Conservation (phyloP, 2,113 vertebrate genomes). For the Perccottus glenii region DNA sequence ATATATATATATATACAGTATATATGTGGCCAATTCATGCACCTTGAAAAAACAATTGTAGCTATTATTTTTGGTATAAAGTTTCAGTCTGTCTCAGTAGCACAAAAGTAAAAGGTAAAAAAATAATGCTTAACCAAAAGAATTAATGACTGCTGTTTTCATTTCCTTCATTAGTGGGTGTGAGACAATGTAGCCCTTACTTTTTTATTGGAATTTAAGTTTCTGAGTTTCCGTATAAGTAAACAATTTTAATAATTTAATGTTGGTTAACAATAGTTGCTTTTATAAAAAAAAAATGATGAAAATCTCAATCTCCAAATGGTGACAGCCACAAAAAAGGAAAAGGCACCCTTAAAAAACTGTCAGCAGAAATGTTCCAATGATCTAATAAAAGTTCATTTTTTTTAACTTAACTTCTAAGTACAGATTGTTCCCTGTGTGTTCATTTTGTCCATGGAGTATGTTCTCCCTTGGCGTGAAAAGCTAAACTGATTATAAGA, state of each 20-base stretch:
- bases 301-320: slow-evolving; percentile 2
- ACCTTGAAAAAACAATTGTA: too few relatives aligned
- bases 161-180: too few relatives aligned
- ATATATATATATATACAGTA: too few relatives aligned
- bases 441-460: slow-evolving; percentile 41
- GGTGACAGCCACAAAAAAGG: slow-evolving; percentile 12
- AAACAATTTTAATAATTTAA: slow-evolving; percentile 37
- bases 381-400: slow-evolving; percentile 43
- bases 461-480: slow-evolving; percentile 30
- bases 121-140: too few relatives aligned
- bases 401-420: slow-evolving; percentile 4
- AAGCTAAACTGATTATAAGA: slow-evolving; percentile 17
- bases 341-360: slow-evolving; percentile 10
- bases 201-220: too few relatives aligned
- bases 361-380: slow-evolving; percentile 5
- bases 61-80: too few relatives aligned
- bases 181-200: too few relatives aligned
- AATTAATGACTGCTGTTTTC: too few relatives aligned
- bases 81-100: too few relatives aligned
- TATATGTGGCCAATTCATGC: too few relatives aligned
- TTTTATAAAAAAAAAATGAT: too few relatives aligned
- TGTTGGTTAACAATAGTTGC: too few relatives aligned
- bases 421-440: slow-evolving; percentile 19
- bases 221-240: slow-evolving; percentile 12
- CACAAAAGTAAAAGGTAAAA: not conserved